Percentiles rank a stretch among this genome's conserved stretches.
Conservation (phyloP, 2,888 invertebrate species). For the Diploptera punctata region DNA sequence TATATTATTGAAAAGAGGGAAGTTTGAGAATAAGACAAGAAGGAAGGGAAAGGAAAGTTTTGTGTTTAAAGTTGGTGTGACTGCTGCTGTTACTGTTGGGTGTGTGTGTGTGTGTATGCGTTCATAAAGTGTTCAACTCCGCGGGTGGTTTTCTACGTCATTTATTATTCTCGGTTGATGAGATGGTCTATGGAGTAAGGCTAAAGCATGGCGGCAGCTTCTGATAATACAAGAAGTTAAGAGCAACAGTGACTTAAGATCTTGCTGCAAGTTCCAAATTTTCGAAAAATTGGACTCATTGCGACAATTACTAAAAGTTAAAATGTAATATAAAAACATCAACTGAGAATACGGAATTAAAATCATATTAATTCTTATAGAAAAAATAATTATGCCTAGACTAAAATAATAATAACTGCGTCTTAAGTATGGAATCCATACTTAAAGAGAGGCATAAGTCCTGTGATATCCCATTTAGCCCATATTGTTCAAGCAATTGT, state of each 20-base stretch:
- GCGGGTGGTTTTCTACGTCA: constrained; percentile 36
- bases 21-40: constrained; percentile 14
- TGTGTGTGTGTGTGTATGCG: constrained; percentile 15
- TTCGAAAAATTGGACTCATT: too few relatives aligned
- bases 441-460: too few relatives aligned
- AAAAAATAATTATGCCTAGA: too few relatives aligned
- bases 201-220: constrained; percentile 27
- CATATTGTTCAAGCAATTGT: too few relatives aligned
- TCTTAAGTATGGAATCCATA: too few relatives aligned
- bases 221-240: constrained; percentile 1
- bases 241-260: not conserved
- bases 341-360: too few relatives aligned
- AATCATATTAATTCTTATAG: too few relatives aligned
- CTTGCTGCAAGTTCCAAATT: too few relatives aligned
- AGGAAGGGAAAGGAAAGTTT: constrained; percentile 28
- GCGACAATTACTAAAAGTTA: too few relatives aligned
- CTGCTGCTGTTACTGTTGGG: constrained; percentile 29
- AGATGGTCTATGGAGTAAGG: constrained; percentile 30
- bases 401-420: too few relatives aligned
- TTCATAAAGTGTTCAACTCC: constrained; percentile 37
- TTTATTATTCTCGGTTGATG: constrained; percentile 34
- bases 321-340: too few relatives aligned
- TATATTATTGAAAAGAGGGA: constrained; percentile 26
- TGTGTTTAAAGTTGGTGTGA: constrained; percentile 35
- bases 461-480: too few relatives aligned